Base-by-base conservation (phyloP, 1,140 invertebrate species). In the Drosophila tsacasi region DNA sequence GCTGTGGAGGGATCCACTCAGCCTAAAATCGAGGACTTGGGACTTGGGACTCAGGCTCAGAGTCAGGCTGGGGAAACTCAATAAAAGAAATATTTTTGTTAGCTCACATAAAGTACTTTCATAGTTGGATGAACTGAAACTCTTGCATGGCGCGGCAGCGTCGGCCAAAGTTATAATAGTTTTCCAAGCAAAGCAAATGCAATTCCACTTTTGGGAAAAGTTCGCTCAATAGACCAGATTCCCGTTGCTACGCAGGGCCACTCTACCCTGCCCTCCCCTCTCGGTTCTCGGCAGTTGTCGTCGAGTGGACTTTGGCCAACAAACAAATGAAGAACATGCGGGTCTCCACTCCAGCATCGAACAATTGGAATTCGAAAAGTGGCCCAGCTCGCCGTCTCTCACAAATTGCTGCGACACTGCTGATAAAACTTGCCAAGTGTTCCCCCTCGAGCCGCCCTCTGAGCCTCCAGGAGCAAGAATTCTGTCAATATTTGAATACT, bases 51-150 rank as follows among this genome's bases (percentile, higher is more conserved):
- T 17, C 3, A 8, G 46, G 23, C 47, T 50, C 25, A 19, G 39
- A n/a, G 42, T 32, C 32, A 25, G 42, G 64, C 40, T 35, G 32
- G 32, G 10, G 61, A 84, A 89, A 89, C 84, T 89, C 84, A 89
- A 89, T 89, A 90, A 89, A 89, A 89, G 84, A 89, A 89, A 89
- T 89, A 89, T 89, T 89, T 89, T 89, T 90, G 85, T 90, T 89
- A 89, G 84, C 85, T 83, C 74, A 90, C 84, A 90, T 89, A 89
- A 89, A 89, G 84, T 89, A 89, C 84, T 90, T 89, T 87, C 77
- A 87, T 87, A 87, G 85, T 89, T 89, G 84, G 84, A 78, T 89
- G 84, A 89, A 89, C 85, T 90, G 84, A 89, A 89, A 86, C 79
- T 79, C 78, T 84, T 65, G 81, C 73, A 58, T 54, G 74, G 71